These are phyloP conservation scores for Bothrops jararaca DNA, from an alignment of 2,113 vertebrate species.

Conservation along the genomic window DNA sequence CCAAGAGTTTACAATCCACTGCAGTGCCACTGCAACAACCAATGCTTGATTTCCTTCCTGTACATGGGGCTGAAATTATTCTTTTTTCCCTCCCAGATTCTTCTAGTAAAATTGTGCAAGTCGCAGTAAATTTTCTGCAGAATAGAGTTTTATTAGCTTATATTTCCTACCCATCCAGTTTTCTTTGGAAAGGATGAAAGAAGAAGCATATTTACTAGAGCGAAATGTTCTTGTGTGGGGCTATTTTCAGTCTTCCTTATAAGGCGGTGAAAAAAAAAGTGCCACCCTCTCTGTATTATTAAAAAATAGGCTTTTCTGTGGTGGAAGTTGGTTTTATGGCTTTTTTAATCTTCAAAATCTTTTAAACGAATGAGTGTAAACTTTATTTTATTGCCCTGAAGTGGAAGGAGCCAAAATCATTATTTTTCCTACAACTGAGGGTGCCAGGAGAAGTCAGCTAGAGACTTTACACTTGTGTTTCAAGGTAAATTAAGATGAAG, in stretches of 20 bases:
- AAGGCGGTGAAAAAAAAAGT: conserved; percentile 42
- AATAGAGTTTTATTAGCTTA: conserved; percentile 47
- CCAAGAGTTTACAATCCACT: too few species aligned
- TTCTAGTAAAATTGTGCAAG: conserved; percentile 24
- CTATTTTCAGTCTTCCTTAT: conserved; percentile 26
- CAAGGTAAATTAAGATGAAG: conserved; percentile 66
- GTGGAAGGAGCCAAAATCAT: conserved; percentile 68
- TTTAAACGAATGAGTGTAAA: conserved; percentile 71
- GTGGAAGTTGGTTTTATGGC: conserved; percentile 66
- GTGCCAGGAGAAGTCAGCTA: conserved; percentile 69
- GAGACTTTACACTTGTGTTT: conserved; percentile 67
- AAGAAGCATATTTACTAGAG: neutral
- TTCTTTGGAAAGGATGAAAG: conserved; percentile 20
- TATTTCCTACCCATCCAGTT: conserved; percentile 25
- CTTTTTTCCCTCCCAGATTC: conserved; percentile 14
- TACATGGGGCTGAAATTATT: neutral
- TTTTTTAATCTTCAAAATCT: conserved; percentile 70
- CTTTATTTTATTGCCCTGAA: conserved; percentile 67
- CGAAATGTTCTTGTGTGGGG: neutral
- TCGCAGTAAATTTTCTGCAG: conserved; percentile 21
- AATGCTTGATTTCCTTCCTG: conserved; percentile 2
- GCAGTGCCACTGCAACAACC: neutral
- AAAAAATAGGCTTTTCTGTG: conserved; percentile 59
- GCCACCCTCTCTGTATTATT: conserved; percentile 51
- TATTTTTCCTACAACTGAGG: conserved; percentile 67